These are phyloP conservation scores for Melierax canorus DNA, from an alignment of 2,113 vertebrate species.

Conservation along the genomic window DNA sequence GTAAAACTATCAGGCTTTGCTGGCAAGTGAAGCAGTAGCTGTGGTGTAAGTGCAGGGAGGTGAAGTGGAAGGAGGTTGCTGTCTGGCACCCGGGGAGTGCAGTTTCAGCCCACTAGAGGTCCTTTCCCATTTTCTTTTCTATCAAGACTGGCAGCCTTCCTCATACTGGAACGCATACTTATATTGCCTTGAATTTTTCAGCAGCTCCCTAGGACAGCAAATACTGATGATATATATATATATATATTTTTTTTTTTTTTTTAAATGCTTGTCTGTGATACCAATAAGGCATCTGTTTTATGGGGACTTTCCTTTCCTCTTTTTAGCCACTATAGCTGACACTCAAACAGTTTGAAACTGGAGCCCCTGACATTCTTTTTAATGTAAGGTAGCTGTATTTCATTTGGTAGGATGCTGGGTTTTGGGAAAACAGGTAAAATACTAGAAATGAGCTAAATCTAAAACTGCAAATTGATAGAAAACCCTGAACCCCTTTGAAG, in stretches of 20 bases:
- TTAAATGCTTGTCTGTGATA: not conserved
- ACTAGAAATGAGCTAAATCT: not conserved
- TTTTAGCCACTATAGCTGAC: not conserved
- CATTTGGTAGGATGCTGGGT: not conserved
- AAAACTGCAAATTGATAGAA: not conserved
- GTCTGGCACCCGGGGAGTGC: not conserved
- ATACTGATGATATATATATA: not conserved
- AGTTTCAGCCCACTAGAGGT: conserved; percentile 35
- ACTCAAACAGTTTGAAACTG: not conserved
- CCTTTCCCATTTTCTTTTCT: conserved; percentile 5
- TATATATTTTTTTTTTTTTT: not conserved
- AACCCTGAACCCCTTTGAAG: not conserved
- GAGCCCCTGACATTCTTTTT: not conserved
- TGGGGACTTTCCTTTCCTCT: not conserved
- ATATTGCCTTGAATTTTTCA: not conserved
- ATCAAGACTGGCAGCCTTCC: not conserved
- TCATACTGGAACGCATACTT: not conserved
- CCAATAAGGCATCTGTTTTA: not conserved
- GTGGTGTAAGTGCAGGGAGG: not conserved
- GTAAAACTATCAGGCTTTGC: not conserved
- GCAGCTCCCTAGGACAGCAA: not conserved
- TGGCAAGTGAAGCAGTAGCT: not conserved
- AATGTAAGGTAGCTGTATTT: not conserved
- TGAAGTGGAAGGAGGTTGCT: not conserved
- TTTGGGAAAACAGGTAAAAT: not conserved